A percentile compares a stretch with the other conserved stretches of the same genome.
These are phyloP conservation scores for Gallinago paraguaiae DNA, from an alignment of 2,113 vertebrate species.

Conservation along the genomic window DNA sequence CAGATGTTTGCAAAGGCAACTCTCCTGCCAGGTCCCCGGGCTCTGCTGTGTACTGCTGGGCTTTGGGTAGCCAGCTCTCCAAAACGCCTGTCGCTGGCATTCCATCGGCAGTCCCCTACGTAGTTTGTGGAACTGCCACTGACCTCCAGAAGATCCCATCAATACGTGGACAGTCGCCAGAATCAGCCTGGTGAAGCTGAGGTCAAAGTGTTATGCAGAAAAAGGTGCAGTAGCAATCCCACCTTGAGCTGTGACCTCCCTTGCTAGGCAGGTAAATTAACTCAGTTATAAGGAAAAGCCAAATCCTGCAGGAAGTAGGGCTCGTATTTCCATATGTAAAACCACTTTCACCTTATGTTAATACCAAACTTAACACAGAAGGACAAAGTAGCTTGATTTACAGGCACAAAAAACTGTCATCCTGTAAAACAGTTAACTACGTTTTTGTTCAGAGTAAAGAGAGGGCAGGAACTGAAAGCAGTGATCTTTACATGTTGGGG, in stretches of 20 bases:
- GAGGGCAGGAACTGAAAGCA: background rate
- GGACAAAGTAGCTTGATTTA: background rate
- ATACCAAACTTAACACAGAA: background rate
- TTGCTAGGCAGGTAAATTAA: background rate
- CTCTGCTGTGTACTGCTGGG: background rate
- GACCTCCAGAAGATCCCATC: background rate
- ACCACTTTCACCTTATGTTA: background rate
- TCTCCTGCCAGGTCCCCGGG: background rate
- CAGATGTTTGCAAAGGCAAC: fast-evolving
- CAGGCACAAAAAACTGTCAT: background rate
- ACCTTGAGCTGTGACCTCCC: background rate
- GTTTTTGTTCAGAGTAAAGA: background rate
- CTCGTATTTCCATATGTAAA: background rate
- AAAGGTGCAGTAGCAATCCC: background rate
- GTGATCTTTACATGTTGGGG: background rate
- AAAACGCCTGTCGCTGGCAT: background rate
- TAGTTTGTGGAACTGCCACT: background rate
- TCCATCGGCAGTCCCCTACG: fast-evolving
- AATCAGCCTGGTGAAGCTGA: background rate
- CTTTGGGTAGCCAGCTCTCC: background rate
- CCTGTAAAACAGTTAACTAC: background rate
- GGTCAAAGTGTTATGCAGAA: background rate
- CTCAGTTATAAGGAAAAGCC: background rate
- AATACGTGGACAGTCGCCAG: background rate
- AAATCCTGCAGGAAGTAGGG: background rate